Conservation (phyloP, 2,113 vertebrate genomes). For the Paratilapia polleni region DNA sequence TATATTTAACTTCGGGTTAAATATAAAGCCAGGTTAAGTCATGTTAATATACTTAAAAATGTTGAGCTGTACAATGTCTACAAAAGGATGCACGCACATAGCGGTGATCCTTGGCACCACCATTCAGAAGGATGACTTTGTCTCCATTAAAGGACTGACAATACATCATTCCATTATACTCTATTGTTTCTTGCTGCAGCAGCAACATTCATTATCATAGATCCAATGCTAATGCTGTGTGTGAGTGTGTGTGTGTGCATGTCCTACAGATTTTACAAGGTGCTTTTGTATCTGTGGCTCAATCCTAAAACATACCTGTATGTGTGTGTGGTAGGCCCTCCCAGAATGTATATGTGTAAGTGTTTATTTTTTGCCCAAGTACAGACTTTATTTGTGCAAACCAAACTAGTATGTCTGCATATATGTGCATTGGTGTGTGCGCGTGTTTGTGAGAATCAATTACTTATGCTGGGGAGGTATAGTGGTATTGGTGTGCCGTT, state of each 20-base stretch:
- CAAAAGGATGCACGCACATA: neutral
- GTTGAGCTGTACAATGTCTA: neutral
- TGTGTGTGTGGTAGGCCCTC: neutral
- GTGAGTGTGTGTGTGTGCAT: neutral
- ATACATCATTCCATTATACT: conserved; percentile 65
- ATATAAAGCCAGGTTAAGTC: conserved; percentile 1
- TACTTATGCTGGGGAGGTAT: conserved; percentile 56
- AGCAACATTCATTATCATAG: conserved; percentile 53
- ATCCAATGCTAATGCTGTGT: conserved; percentile 39
- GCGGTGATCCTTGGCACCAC: conserved; percentile 33
- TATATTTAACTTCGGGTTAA: too few relatives aligned
- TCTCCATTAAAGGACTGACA: conserved; percentile 48
- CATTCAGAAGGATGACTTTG: conserved; percentile 64
- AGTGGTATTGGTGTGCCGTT: conserved; percentile 37
- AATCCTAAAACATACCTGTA: neutral
- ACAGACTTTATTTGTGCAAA: neutral
- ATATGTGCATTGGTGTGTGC: neutral
- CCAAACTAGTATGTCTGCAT: conserved; percentile 24
- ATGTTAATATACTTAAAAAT: neutral
- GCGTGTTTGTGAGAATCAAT: conserved; percentile 28
- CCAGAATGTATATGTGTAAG: neutral
- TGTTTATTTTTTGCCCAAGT: neutral
- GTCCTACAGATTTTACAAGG: neutral
- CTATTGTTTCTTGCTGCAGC: conserved; percentile 58
- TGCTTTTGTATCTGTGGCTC: conserved; percentile 1